These are phyloP conservation scores for Centruroides vittatus DNA, from an alignment of 1,140 invertebrate species.

Conservation along the genomic window DNA sequence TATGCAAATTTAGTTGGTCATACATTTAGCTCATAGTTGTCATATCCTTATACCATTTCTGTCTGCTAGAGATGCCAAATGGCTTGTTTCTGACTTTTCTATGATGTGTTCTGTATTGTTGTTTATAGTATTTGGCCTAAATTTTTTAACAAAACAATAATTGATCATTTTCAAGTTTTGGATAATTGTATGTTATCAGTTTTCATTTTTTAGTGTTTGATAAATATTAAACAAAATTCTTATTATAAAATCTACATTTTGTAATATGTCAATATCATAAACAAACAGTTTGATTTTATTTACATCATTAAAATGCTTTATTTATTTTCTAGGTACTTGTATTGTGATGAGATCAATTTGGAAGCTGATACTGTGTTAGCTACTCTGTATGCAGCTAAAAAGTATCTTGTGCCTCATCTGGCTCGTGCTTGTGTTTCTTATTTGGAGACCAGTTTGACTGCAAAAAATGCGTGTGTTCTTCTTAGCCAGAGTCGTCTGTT, in stretches of 20 bases:
- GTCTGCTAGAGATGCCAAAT: too few species aligned
- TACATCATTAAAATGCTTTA: background rate
- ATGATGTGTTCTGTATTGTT: too few species aligned
- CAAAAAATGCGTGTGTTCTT: slow-evolving; percentile 80
- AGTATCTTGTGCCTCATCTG: slow-evolving; percentile 82
- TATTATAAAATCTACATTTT: background rate
- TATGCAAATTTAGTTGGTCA: too few species aligned
- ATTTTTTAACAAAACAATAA: too few species aligned
- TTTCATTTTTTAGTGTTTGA: too few species aligned
- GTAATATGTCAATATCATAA: slow-evolving; percentile 19
- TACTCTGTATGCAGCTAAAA: slow-evolving; percentile 80
- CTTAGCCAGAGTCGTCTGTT: slow-evolving; percentile 78
- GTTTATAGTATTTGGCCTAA: too few species aligned
- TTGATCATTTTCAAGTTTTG: too few species aligned
- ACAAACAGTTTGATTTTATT: slow-evolving; percentile 7
- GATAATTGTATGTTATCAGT: too few species aligned
- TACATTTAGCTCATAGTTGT: too few species aligned
- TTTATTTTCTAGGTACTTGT: slow-evolving; percentile 59
- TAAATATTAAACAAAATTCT: background rate
- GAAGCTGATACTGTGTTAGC: slow-evolving; percentile 81
- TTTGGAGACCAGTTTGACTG: slow-evolving; percentile 77
- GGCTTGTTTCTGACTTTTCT: too few species aligned
- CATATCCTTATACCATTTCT: too few species aligned
- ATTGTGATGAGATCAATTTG: slow-evolving; percentile 87
- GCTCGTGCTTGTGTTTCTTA: slow-evolving; percentile 79